Evolutionary conservation across 2,113 vertebrate species (phyloP).

Genomic region (Myiagra hebetior): DNA sequence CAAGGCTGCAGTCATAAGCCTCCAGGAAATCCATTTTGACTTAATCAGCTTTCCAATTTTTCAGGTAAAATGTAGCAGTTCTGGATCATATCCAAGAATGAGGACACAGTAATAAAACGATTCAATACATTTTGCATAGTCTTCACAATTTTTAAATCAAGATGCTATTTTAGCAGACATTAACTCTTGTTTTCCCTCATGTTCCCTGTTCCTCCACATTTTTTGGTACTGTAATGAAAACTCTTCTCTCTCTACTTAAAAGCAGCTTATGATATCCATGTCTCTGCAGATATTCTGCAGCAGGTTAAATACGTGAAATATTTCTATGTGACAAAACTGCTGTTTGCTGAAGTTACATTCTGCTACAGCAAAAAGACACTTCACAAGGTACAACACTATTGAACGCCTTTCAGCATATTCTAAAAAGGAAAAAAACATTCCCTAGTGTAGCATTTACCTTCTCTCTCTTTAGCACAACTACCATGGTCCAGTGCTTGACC

Average conservation of each 20-base stretch:
- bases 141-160: not conserved
- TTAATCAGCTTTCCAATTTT: slow-evolving; percentile 58
- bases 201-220: not conserved
- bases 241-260: not conserved
- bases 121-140: not conserved
- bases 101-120: not conserved
- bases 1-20: slow-evolving; percentile 34
- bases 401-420: not conserved
- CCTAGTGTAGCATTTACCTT: not conserved
- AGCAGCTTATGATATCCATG: not conserved
- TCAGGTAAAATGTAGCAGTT: slow-evolving; percentile 40
- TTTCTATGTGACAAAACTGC: not conserved
- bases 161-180: not conserved
- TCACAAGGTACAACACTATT: not conserved
- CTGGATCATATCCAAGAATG: slow-evolving; percentile 32
- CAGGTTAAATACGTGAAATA: not conserved
- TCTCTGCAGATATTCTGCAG: not conserved
- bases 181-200: not conserved
- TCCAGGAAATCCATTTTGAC: slow-evolving; percentile 50
- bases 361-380: not conserved
- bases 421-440: not conserved
- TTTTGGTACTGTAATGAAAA: not conserved
- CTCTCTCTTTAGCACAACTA: not conserved
- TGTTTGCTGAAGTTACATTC: not conserved
- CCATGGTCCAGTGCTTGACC: not conserved